Evolutionary conservation across 2,888 invertebrate species (phyloP), one percentile per base, ranked within the genome.

Genomic region (Nesidiocoris tenuis): DNA sequence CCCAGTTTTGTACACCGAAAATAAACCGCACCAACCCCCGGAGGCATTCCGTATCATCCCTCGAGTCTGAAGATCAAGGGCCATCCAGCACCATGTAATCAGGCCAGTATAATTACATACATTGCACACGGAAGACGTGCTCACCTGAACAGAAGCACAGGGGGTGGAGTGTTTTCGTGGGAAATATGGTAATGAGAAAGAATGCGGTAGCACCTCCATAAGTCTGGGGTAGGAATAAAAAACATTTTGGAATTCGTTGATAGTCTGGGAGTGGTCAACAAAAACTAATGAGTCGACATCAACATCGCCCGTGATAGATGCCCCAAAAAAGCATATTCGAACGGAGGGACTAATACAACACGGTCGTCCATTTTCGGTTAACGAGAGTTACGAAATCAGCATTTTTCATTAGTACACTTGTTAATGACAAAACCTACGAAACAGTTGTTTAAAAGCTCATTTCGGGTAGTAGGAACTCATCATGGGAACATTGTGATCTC

Each of bases 181-280:
- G 65, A 65, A 65, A 65, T 65, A 65, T 65, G 65, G 39, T 39
- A 65, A 65, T 65, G 65, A 25, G 3, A 39, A 39, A 25, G 39
- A 39, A 16, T 18, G 65, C 65, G 39, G 65, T 65, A 65, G 65
- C 65, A 39, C 39, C 39, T 39, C 39, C 39, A 39, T 12, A 12
- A 7, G 3, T 39, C 39, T 3, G 39, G 5, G 39, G 39, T 39
- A 3, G 39, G 39, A 39, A 39, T n/a, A 39, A 39, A 39, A 39
- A 3, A 3, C 39, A 7, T 39, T 39, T 39, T 39, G 39, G 39
- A 39, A 39, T 39, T 12, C 12, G 39, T 7, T 39, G 12, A 39
- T 39, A 3, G 39, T 39, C 39, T 3, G 39, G 39, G 39, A 7
- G 39, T 39, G 39, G 39, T 39, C 39, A 39, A 39, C 39, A 39